Percentiles rank a stretch among this genome's conserved stretches.
These are phyloP conservation scores for Pardalotus punctatus DNA, from an alignment of 2,113 vertebrate genomes.

Conservation along the genomic window DNA sequence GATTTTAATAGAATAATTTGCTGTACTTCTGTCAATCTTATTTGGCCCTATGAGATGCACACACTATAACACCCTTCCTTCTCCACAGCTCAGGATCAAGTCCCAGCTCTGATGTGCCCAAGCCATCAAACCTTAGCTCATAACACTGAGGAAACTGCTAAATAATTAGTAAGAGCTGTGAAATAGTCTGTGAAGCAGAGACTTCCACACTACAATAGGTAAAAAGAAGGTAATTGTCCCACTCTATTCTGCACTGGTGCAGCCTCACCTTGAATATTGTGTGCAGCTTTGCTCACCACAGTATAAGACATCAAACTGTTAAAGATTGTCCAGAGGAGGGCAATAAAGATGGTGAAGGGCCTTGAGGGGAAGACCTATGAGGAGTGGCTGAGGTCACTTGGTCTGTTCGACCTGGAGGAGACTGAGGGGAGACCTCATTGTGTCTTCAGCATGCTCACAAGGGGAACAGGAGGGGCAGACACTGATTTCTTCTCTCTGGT, in stretches of 20 bases:
- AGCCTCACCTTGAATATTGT: not conserved
- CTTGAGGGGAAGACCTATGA: accelerated
- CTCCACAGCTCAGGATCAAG: not conserved
- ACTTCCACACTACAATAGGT: not conserved
- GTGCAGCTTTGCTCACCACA: not conserved
- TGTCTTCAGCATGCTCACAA: accelerated
- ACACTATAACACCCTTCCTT: not conserved
- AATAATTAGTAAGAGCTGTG: not conserved
- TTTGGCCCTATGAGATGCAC: not conserved
- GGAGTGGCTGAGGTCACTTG: not conserved
- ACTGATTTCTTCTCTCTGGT: not conserved
- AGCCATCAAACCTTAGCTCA: not conserved
- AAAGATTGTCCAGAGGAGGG: not conserved
- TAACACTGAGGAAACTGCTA: not conserved
- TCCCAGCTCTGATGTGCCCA: accelerated
- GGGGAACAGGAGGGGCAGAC: not conserved
- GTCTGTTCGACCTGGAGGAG: not conserved
- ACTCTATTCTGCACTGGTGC: not conserved
- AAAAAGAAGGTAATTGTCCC: not conserved
- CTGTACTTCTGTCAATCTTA: not conserved
- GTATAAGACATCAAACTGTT: not conserved
- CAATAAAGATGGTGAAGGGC: not conserved
- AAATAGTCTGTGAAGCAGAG: not conserved
- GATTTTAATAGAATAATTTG: not conserved
- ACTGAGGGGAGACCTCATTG: not conserved